A percentile compares a stretch with the other conserved stretches of the same genome.
Conservation (phyloP, 2,797 vertebrate genomes). For the Ateles fusciceps region DNA sequence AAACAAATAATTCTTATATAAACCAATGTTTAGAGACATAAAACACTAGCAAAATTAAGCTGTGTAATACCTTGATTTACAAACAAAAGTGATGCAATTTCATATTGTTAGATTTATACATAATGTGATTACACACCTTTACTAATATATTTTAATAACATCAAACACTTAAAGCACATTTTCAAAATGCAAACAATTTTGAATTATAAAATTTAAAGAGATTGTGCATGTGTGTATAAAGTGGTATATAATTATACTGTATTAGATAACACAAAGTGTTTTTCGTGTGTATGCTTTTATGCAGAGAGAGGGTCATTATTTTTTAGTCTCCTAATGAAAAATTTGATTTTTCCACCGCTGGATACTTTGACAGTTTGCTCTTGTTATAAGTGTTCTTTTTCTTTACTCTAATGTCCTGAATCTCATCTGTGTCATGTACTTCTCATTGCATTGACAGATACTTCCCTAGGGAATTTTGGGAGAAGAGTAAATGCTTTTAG, state of each 20-base stretch:
- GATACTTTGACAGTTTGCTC: not conserved
- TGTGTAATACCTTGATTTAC: not conserved
- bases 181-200: not conserved
- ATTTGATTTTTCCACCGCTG: not conserved
- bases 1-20: not conserved
- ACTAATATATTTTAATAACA: not conserved
- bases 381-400: not conserved
- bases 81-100: not conserved
- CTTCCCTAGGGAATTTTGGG: not conserved
- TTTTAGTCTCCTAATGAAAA: not conserved
- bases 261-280: accelerated
- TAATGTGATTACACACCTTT: not conserved
- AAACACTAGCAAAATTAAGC: not conserved
- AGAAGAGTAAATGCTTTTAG: not conserved
- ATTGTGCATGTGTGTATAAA: not conserved
- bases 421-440: not conserved
- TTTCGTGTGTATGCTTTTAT: not conserved
- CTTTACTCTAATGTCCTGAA: not conserved
- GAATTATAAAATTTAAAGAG: not conserved
- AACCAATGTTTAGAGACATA: not conserved
- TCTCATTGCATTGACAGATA: not conserved
- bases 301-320: not conserved
- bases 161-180: not conserved
- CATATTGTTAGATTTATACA: not conserved
- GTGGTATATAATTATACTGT: not conserved